A percentile compares a stretch with the other conserved stretches of the same genome.
Conservation (phyloP, 2,797 vertebrate species). For the Hylomyscus alleni region DNA sequence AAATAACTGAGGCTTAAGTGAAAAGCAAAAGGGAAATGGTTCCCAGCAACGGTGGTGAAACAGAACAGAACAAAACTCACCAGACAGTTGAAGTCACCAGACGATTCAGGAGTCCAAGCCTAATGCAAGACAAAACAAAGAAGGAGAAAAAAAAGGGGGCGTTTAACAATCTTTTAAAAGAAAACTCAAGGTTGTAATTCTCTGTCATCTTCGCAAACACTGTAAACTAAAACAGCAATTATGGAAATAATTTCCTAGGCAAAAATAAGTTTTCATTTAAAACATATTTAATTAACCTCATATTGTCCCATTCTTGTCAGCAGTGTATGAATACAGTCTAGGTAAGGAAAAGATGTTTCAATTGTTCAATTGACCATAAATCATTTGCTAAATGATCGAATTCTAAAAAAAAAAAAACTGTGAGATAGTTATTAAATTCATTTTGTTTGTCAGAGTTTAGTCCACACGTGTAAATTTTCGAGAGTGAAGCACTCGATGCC, state of each 20-base stretch:
- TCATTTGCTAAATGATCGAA: neutral
- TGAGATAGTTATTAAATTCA: slow-evolving; percentile 13
- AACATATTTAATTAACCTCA: neutral
- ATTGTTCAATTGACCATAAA: neutral
- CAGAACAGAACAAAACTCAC: slow-evolving; percentile 51
- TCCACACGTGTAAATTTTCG: slow-evolving; percentile 16
- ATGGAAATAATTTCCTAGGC: neutral
- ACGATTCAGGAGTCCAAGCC: slow-evolving; percentile 76
- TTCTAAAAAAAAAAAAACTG: neutral
- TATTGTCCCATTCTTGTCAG: neutral
- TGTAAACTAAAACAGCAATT: neutral
- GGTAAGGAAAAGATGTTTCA: neutral
- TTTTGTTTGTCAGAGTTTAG: neutral
- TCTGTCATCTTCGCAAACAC: neutral
- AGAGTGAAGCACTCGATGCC: neutral
- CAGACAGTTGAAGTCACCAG: slow-evolving; percentile 69
- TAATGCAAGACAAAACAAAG: slow-evolving; percentile 38
- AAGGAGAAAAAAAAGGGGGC: neutral
- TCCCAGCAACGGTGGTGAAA: neutral
- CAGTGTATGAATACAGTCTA: neutral
- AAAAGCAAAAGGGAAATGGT: neutral
- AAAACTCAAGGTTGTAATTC: neutral
- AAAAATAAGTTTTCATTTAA: slow-evolving; percentile 56
- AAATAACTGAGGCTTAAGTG: neutral
- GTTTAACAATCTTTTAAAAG: neutral